Evolutionary conservation across 2,888 invertebrate genomes (phyloP).

Genomic region (Cryptus armator): DNA sequence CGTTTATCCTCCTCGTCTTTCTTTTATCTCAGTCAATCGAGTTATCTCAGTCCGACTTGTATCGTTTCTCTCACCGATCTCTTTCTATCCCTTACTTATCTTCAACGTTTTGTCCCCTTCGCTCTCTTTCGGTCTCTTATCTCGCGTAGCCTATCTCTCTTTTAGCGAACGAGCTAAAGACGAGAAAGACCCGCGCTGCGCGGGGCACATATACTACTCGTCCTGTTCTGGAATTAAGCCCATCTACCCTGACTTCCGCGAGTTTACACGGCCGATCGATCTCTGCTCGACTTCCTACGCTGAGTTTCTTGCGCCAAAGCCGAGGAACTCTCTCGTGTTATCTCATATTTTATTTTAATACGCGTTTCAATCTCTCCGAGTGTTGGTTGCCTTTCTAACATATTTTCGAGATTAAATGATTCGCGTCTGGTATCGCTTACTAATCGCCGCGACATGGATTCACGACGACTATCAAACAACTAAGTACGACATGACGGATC

Average conservation of each 20-base stretch:
- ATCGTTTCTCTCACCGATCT: constrained; percentile 24
- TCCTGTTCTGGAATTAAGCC: constrained; percentile 65
- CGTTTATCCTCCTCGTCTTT: constrained; percentile 54
- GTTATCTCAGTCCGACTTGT: constrained; percentile 30
- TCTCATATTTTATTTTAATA: constrained; percentile 51
- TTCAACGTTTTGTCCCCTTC: constrained; percentile 41
- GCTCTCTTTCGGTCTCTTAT: constrained; percentile 51
- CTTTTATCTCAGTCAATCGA: constrained; percentile 42
- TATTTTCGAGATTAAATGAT: neutral
- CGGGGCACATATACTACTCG: constrained; percentile 41
- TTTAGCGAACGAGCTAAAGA: constrained; percentile 52
- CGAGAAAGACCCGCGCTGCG: constrained; percentile 42
- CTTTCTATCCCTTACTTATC: constrained; percentile 43
- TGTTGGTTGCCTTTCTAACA: neutral
- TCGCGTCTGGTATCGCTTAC: neutral
- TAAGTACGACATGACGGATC: neutral
- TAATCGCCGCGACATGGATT: neutral
- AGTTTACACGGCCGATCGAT: constrained; percentile 64
- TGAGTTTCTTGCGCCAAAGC: constrained; percentile 14
- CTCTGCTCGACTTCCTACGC: constrained; percentile 61
- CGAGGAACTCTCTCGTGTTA: constrained; percentile 2
- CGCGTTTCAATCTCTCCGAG: neutral
- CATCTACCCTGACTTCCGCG: constrained; percentile 64
- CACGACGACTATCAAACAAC: neutral
- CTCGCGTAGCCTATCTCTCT: constrained; percentile 53